A percentile compares a stretch with the other conserved stretches of the same genome.
Conservation (phyloP, 2,113 vertebrate genomes). For the Hemiscyllium ocellatum region DNA sequence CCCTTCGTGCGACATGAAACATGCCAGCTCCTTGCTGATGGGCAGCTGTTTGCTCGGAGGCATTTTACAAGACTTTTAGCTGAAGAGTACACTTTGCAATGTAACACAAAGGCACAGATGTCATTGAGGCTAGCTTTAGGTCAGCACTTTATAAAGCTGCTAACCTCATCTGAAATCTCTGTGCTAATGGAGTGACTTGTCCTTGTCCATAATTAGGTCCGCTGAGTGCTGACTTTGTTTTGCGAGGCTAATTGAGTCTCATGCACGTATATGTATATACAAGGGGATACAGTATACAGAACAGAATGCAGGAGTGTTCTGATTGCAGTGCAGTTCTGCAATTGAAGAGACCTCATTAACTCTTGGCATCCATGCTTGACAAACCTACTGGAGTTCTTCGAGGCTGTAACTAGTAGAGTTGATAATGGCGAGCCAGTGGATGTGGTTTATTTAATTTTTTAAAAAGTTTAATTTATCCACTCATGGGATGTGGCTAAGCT, state of each 20-base stretch:
- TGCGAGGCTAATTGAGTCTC: neutral
- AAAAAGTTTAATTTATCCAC: too few relatives aligned
- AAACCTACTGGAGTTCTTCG: too few relatives aligned
- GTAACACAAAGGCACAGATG: neutral
- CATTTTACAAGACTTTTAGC: neutral
- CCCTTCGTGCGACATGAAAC: neutral
- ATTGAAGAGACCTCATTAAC: neutral
- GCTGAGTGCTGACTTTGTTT: neutral
- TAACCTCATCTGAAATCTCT: neutral
- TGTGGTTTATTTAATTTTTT: too few relatives aligned
- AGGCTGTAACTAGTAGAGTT: too few relatives aligned
- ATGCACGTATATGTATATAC: neutral
- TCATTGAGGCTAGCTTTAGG: neutral
- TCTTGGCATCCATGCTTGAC: neutral
- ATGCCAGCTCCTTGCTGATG: neutral
- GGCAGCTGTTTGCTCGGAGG: neutral
- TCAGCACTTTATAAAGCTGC: neutral
- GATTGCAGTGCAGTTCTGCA: neutral
- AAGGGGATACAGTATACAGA: neutral
- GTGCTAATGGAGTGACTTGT: neutral
- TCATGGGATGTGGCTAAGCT: too few relatives aligned
- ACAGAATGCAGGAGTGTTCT: neutral
- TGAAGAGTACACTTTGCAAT: neutral
- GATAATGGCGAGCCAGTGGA: too few relatives aligned
- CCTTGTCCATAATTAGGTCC: neutral